These are phyloP conservation scores for Botrylloides violaceus DNA, from an alignment of 23 tunicate species.

Conservation along the genomic window DNA sequence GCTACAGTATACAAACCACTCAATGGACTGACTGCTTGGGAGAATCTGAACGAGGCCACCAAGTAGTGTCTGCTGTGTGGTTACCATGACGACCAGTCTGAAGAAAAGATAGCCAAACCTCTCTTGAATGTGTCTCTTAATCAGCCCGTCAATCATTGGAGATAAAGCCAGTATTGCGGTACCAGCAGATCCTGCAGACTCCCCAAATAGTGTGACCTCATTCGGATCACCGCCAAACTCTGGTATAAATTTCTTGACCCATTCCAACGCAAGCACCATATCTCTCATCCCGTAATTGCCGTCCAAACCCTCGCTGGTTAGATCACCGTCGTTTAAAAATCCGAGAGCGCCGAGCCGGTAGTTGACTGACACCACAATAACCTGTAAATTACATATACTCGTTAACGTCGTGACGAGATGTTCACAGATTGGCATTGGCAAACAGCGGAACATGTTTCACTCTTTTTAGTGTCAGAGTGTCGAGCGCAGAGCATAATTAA, in stretches of 20 bases:
- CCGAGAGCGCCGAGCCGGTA: slow-evolving; percentile 23
- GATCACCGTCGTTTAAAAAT: slow-evolving; percentile 18
- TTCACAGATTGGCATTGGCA: neutral
- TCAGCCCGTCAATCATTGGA: slow-evolving; percentile 14
- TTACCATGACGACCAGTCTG: no score
- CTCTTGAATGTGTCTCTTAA: slow-evolving; percentile 14
- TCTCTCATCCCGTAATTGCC: slow-evolving; percentile 22
- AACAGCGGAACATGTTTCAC: no score
- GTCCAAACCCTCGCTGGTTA: slow-evolving; percentile 2
- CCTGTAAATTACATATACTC: neutral
- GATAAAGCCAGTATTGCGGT: slow-evolving; percentile 10
- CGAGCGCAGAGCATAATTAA: no score
- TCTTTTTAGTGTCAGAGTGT: no score
- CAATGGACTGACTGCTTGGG: no score
- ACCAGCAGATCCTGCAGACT: slow-evolving; percentile 21
- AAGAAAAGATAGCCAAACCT: no score
- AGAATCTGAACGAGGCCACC: no score
- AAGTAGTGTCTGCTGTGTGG: no score
- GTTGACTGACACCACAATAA: slow-evolving; percentile 24
- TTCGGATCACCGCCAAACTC: slow-evolving; percentile 27
- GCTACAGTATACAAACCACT: no score
- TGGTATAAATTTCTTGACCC: slow-evolving; percentile 13
- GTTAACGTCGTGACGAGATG: neutral
- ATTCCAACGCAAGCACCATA: slow-evolving; percentile 19
- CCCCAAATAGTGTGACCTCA: slow-evolving; percentile 14